Percentiles rank a stretch among this genome's conserved stretches.
phyloP scores from a whole-genome alignment of 2,888 invertebrate genomes.

The Onthophagus sagittarius region DNA sequence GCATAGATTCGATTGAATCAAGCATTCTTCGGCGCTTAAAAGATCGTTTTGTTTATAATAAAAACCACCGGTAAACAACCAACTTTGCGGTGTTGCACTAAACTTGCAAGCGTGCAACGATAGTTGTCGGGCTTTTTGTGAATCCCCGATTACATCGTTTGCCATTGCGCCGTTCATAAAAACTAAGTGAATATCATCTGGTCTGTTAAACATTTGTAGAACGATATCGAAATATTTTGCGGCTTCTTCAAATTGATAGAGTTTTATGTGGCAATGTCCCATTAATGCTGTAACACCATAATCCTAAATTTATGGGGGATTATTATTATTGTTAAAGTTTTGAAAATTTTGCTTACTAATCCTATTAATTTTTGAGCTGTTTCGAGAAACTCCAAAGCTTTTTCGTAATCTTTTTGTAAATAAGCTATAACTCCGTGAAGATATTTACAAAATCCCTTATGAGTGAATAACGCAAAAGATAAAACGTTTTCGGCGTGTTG shows the following conservation, averaged over 20 bases:
- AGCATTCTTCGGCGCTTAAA: constrained; percentile 45
- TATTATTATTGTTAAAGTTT: too few species aligned
- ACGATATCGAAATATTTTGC: constrained; percentile 38
- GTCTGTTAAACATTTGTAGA: constrained; percentile 38
- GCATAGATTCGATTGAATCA: constrained; percentile 43
- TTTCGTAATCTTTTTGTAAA: constrained; percentile 37
- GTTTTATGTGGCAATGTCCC: constrained; percentile 39
- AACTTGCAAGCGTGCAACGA: constrained; percentile 41
- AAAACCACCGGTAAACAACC: constrained; percentile 36
- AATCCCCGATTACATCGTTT: constrained; percentile 34
- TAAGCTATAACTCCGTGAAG: constrained; percentile 41
- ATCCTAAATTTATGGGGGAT: constrained; percentile 33
- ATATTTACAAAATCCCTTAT: constrained; percentile 40
- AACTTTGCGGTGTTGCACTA: constrained; percentile 43
- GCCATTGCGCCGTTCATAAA: constrained; percentile 39
- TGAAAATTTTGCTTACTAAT: constrained; percentile 29
- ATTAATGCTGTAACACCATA: constrained; percentile 37
- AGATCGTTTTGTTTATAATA: constrained; percentile 41
- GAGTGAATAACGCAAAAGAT: constrained; percentile 34
- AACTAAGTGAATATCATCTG: constrained; percentile 41
- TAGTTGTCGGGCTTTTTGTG: constrained; percentile 40
- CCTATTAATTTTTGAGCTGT: constrained; percentile 38
- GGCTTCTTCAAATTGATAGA: constrained; percentile 35
- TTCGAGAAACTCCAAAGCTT: constrained; percentile 41
- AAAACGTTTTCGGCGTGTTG: constrained; percentile 42